Evolutionary conservation across 2,113 vertebrate genomes (phyloP).

Genomic region (Sinocyclocheilus grahami): DNA sequence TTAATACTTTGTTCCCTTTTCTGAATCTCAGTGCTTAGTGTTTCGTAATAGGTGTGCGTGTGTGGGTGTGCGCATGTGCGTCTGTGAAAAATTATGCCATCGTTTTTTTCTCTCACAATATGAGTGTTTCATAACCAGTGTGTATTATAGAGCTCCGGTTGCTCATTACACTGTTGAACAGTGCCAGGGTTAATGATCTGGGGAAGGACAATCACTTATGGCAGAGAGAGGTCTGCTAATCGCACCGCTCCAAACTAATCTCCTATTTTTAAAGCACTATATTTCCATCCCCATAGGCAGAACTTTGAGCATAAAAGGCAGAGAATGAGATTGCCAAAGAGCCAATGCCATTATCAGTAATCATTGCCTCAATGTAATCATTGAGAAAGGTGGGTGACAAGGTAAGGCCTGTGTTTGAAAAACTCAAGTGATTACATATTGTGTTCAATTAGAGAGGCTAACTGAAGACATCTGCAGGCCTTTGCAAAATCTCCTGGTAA

Average conservation of each 20-base stretch:
- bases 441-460: conserved; percentile 13
- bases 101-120: conserved; percentile 18
- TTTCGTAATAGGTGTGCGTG: neutral
- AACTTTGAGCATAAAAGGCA: neutral
- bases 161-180: neutral
- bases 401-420: neutral
- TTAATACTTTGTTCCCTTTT: conserved; percentile 14
- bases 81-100: neutral
- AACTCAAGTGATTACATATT: conserved; percentile 17
- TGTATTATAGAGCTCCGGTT: neutral
- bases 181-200: conserved; percentile 13
- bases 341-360: conserved; percentile 18
- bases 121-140: conserved; percentile 29
- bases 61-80: conserved; percentile 13
- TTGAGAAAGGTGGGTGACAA: neutral
- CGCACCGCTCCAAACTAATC: conserved; percentile 18
- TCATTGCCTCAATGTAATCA: neutral
- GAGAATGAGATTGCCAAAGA: neutral
- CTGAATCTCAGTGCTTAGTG: neutral
- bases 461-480: conserved; percentile 23
- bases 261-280: neutral
- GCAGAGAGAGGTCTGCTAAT: conserved; percentile 25
- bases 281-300: neutral
- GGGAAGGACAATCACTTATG: conserved; percentile 30
- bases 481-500: conserved; percentile 11